Base-by-base conservation (phyloP, 2,113 vertebrate genomes). In the Gymnorhina tibicen region DNA sequence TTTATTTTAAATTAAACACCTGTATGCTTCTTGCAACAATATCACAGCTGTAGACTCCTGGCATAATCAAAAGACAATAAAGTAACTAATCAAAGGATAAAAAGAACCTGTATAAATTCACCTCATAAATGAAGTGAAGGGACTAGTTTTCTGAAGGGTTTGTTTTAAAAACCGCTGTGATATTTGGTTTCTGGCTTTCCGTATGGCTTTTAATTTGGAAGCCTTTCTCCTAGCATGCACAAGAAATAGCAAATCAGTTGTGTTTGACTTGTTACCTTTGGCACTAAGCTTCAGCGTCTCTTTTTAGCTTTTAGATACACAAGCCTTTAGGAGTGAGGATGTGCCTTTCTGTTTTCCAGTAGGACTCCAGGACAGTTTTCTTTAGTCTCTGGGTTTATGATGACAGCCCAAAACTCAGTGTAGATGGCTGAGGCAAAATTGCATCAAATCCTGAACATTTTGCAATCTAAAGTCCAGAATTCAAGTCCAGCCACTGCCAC, bases 1-100 rank as follows among this genome's bases (percentile, higher is more conserved):
- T 95, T 85, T 73, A 75, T 81, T 89, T 92, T 86, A 87, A 78
- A 94, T 92, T 91, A 47, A 94, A 89, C 42, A 91, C 55, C 59
- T 89, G 15, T 58, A 13, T 68, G 53, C 1, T 35, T 87, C 87
- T 79, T 60, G 5, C 20, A 79, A 32, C 13, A 56, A 27, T 72
- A 79, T 64, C 24, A 4, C 58, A 84, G 26, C 58, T 72, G 27
- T 55, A 75, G 30, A 37, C 24, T 55, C 39, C 28, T 78, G 73
- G 47, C 46, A 52, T 59, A 83, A 75, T 59, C 35, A 93, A 62
- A 39, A 18, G 23, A 19, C 32, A 70, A 58, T 64, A 68, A 68
- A 82, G 74, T 66, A 89, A 14, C 32, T 39, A 89, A 67, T 70
- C 64, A 72, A 91, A 85, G 32, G 49, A 75, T 56, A 37, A 89